phyloP scores from a whole-genome alignment of 2,113 vertebrate genomes.

The Herpailurus yagouaroundi region DNA sequence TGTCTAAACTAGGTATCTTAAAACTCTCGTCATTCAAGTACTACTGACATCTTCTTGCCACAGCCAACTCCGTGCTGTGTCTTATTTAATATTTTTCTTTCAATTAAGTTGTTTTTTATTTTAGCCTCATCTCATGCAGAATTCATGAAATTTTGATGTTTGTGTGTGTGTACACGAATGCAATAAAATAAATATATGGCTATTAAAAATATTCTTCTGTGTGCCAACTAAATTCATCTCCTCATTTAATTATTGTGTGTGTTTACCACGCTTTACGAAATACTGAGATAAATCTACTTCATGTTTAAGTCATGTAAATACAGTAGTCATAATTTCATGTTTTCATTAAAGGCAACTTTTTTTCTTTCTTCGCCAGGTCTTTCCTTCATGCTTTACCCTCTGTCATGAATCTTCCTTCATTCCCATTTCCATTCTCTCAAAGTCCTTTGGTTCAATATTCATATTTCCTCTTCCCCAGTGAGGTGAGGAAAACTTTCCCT shows the following conservation, averaged over 20 bases:
- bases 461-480: not conserved
- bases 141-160: not conserved
- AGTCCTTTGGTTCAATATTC: not conserved
- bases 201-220: not conserved
- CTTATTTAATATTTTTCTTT: conserved; percentile 7
- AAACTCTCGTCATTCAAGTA: not conserved
- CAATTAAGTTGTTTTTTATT: not conserved
- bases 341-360: not conserved
- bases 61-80: not conserved
- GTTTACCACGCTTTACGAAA: not conserved
- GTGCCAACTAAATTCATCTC: not conserved
- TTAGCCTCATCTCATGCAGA: conserved; percentile 1
- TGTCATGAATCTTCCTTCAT: not conserved
- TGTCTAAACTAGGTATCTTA: not conserved
- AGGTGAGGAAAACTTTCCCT: not conserved
- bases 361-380: not conserved
- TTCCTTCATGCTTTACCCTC: not conserved
- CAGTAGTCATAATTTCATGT: not conserved
- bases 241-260: not conserved
- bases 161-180: not conserved
- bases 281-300: not conserved
- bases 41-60: not conserved
- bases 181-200: not conserved
- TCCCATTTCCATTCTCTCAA: not conserved
- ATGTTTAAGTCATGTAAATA: not conserved